phyloP scores from a whole-genome alignment of 2,113 vertebrate species.

The Phaetusa simplex region DNA sequence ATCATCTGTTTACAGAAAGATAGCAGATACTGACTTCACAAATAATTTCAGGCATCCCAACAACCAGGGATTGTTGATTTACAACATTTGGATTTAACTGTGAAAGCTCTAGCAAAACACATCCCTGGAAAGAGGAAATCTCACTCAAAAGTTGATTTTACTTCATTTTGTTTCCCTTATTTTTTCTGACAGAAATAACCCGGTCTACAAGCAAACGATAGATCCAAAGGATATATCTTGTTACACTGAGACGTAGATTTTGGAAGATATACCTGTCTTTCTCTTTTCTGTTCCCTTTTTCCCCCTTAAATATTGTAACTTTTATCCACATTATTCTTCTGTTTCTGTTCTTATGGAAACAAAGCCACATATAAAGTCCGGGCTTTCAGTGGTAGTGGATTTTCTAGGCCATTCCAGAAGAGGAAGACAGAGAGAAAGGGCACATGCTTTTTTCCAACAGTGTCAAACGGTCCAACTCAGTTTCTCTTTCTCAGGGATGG shows the following conservation, averaged over 20 bases:
- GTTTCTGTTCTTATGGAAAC: neutral
- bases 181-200: neutral
- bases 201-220: neutral
- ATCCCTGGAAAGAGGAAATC: neutral
- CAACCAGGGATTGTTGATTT: neutral
- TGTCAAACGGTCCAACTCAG: neutral
- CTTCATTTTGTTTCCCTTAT: neutral
- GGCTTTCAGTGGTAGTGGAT: neutral
- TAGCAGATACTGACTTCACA: neutral
- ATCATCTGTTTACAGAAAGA: neutral
- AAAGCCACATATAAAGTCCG: neutral
- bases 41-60: neutral
- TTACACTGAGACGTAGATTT: neutral
- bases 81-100: neutral
- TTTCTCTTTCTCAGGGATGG: neutral
- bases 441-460: neutral
- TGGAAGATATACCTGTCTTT: neutral
- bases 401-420: neutral
- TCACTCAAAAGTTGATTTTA: neutral
- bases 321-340: neutral
- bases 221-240: neutral
- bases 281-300: neutral
- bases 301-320: neutral
- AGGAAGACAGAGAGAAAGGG: neutral
- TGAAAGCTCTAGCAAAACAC: neutral